These are phyloP conservation scores for Globodera ellingtonae DNA, from an alignment of 1,140 invertebrate species.

Conservation along the genomic window DNA sequence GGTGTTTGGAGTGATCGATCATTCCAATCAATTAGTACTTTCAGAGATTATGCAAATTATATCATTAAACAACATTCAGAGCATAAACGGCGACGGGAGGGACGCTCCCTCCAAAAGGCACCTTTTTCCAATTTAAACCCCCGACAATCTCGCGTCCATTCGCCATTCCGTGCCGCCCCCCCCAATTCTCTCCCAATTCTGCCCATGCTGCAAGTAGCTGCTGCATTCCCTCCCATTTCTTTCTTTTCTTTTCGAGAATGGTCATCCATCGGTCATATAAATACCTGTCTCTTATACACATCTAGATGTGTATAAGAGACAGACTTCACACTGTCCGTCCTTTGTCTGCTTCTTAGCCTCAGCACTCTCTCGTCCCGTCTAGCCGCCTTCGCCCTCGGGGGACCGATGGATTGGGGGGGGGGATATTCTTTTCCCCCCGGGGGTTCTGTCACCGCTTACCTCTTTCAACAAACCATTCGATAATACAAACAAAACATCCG, in stretches of 20 bases:
- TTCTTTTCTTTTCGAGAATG: background rate
- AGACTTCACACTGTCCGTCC: background rate
- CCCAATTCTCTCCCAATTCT: no score
- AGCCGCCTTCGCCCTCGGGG: no score
- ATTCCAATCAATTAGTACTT: no score
- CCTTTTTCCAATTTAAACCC: no score
- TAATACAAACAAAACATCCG: background rate
- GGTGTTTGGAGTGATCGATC: no score
- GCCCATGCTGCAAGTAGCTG: background rate
- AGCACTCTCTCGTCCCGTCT: background rate
- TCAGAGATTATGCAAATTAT: background rate
- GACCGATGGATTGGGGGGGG: no score
- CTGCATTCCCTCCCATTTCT: background rate
- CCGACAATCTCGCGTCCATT: no score
- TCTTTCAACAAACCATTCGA: background rate
- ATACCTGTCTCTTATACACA: no score
- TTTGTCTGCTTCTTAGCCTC: background rate
- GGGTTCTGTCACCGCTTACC: background rate
- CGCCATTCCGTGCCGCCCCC: no score
- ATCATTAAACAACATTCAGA: background rate
- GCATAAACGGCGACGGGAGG: background rate
- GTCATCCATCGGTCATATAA: background rate
- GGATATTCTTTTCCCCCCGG: background rate
- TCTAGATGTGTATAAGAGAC: no score
- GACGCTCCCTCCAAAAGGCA: no score